phyloP scores from a whole-genome alignment of 2,797 vertebrate species.

The Nyctibius grandis region DNA sequence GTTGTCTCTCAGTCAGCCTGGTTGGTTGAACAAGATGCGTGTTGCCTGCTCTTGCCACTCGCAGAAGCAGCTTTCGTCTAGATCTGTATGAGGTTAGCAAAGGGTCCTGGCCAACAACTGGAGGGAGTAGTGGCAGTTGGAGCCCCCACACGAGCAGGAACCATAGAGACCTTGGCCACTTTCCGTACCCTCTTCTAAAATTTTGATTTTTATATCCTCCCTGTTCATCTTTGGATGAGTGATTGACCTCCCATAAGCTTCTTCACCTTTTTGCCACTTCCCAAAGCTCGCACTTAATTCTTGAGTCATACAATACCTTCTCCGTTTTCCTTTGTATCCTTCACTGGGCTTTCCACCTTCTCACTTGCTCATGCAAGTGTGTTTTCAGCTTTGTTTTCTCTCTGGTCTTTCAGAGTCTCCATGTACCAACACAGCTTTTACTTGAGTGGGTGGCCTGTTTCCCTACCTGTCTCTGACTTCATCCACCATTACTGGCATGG shows the following conservation, averaged over 20 bases:
- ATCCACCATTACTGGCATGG: not conserved
- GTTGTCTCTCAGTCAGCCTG: not conserved
- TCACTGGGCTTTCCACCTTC: not conserved
- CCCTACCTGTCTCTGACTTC: not conserved
- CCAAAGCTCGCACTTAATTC: not conserved
- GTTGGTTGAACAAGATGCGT: not conserved
- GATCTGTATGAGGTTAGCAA: not conserved
- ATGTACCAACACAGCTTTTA: not conserved
- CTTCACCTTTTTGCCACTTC: not conserved
- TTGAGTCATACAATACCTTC: not conserved
- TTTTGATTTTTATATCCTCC: not conserved
- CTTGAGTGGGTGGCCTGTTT: not conserved
- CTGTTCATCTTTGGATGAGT: not conserved
- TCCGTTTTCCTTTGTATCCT: not conserved
- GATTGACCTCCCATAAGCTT: not conserved
- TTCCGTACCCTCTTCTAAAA: not conserved
- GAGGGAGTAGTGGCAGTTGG: not conserved
- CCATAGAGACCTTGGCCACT: not conserved
- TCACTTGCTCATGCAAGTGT: accelerated
- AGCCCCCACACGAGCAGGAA: not conserved
- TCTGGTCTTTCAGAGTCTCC: not conserved
- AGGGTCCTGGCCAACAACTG: not conserved
- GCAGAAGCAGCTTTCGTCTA: not conserved
- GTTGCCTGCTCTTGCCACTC: not conserved
- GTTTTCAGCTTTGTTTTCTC: not conserved